Percentiles rank a stretch among this genome's conserved stretches.
These are phyloP conservation scores for Ornithorhynchus anatinus DNA, from an alignment of 2,113 vertebrate species.

Conservation along the genomic window DNA sequence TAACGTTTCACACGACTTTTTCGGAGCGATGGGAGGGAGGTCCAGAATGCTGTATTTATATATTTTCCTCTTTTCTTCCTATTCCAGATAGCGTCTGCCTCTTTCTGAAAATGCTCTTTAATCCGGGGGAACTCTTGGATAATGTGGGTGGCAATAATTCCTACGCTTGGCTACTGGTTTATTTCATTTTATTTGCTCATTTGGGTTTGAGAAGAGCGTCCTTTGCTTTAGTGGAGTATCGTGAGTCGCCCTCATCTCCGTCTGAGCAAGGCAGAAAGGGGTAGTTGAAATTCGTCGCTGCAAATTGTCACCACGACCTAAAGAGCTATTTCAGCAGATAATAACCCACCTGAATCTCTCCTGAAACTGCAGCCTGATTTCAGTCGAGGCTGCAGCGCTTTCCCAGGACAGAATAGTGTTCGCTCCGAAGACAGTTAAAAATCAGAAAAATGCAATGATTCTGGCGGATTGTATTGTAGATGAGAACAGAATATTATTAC, in stretches of 20 bases:
- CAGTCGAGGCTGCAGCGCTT: slow-evolving; percentile 28
- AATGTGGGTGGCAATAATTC: neutral
- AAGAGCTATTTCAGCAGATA: slow-evolving; percentile 1
- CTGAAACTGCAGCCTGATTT: slow-evolving; percentile 46
- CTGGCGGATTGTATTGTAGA: slow-evolving; percentile 54
- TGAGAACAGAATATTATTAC: slow-evolving; percentile 74
- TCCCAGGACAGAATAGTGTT: slow-evolving; percentile 49
- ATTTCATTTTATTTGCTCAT: neutral
- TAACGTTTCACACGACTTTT: slow-evolving; percentile 37
- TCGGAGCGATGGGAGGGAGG: neutral
- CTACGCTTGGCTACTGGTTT: slow-evolving; percentile 4
- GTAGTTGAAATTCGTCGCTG: slow-evolving; percentile 39
- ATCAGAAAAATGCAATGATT: slow-evolving; percentile 46
- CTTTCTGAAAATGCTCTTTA: slow-evolving; percentile 40
- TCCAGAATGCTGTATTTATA: neutral
- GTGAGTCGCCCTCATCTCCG: slow-evolving; percentile 44
- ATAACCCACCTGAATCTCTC: slow-evolving; percentile 35
- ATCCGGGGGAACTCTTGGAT: slow-evolving; percentile 1
- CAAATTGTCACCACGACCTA: slow-evolving; percentile 36
- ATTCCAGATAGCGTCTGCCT: slow-evolving; percentile 8
- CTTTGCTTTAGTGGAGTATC: slow-evolving; percentile 11
- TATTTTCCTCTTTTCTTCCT: slow-evolving; percentile 15
- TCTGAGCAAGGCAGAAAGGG: slow-evolving; percentile 12
- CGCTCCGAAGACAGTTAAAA: slow-evolving; percentile 55
- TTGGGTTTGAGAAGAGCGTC: slow-evolving; percentile 22